Evolutionary conservation across 2,888 invertebrate genomes (phyloP).

Genomic region (Colostygia pectinataria): DNA sequence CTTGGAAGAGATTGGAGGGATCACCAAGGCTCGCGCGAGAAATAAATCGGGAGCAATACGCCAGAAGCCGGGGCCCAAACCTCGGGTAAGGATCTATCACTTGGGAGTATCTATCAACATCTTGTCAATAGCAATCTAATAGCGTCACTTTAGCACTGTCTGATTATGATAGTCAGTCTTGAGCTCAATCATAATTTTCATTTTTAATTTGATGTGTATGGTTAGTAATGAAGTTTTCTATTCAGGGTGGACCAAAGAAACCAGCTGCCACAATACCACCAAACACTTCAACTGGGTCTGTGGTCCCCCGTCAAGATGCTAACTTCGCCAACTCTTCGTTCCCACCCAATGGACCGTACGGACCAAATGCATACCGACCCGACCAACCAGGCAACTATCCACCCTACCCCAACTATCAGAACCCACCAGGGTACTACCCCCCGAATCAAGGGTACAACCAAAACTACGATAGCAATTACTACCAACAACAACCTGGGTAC

Average conservation of each 20-base stretch:
- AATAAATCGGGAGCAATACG: constrained; percentile 28
- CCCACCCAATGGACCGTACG: constrained; percentile 65
- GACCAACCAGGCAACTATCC: constrained; percentile 65
- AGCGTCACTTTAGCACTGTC: too few species aligned
- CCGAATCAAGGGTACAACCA: constrained; percentile 76
- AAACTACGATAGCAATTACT: constrained; percentile 70
- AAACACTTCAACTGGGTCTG: constrained; percentile 59
- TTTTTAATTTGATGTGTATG: too few species aligned
- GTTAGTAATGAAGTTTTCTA: not conserved
- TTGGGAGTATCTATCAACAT: too few species aligned
- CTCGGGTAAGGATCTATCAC: constrained; percentile 3
- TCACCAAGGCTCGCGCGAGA: constrained; percentile 64
- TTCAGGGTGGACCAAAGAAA: constrained; percentile 70
- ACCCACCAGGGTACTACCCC: constrained; percentile 69
- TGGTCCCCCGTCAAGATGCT: constrained; percentile 49
- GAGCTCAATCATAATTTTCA: too few species aligned
- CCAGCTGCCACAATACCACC: constrained; percentile 80
- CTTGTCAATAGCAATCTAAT: too few species aligned
- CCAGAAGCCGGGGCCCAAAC: constrained; percentile 22
- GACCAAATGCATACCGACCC: constrained; percentile 54
- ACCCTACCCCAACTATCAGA: constrained; percentile 70
- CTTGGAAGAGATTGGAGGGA: constrained; percentile 88
- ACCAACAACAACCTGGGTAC: constrained; percentile 65
- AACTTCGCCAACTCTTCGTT: constrained; percentile 54
- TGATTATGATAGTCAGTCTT: too few species aligned